Evolutionary conservation across 2,888 invertebrate genomes (phyloP).

Genomic region (Saturnia pavonia): DNA sequence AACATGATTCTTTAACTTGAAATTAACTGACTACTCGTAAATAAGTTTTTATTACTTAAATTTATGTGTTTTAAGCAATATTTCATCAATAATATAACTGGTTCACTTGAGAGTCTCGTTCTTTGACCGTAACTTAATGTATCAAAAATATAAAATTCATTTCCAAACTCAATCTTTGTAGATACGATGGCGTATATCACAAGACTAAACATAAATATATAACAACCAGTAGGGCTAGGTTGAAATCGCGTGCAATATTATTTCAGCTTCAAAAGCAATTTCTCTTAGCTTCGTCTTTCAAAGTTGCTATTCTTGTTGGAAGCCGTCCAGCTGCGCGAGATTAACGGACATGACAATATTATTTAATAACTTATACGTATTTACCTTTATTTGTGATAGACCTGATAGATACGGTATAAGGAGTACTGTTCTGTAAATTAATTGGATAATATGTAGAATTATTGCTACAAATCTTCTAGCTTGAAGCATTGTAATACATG

Average conservation of each 20-base stretch:
- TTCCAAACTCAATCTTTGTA: background rate
- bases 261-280: conserved; percentile 22
- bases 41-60: no score
- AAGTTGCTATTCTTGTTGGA: conserved; percentile 15
- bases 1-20: no score
- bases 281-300: conserved; percentile 9
- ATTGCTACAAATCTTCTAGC: no score
- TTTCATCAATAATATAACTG: no score
- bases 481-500: no score
- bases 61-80: no score
- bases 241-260: conserved; percentile 20
- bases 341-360: conserved; percentile 16
- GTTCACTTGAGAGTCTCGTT: no score
- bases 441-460: background rate
- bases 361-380: background rate
- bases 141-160: background rate
- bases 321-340: conserved; percentile 17
- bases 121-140: background rate
- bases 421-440: background rate
- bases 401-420: background rate
- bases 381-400: background rate
- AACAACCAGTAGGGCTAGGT: background rate
- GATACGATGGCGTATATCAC: background rate
- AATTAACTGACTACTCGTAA: no score
- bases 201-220: background rate